Evolutionary conservation across 2,113 vertebrate genomes (phyloP).

Genomic region (Cryptomyrus ogoouensis): DNA sequence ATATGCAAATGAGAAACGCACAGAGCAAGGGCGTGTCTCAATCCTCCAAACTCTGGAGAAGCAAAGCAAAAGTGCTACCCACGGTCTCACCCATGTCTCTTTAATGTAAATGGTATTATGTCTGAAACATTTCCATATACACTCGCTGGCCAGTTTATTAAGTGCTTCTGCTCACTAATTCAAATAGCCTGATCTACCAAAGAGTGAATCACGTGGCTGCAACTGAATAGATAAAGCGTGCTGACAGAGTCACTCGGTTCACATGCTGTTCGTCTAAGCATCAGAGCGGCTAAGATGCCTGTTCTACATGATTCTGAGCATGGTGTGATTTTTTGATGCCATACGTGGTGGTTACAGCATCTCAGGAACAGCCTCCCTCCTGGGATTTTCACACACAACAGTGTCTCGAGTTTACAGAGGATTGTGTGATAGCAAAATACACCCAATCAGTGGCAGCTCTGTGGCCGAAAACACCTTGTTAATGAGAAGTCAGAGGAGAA

Average conservation of each 20-base stretch:
- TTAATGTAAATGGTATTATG: neutral
- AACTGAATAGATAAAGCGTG: neutral
- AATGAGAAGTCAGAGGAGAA: neutral
- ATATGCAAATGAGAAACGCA: neutral
- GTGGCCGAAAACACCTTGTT: neutral
- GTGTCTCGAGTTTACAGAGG: neutral
- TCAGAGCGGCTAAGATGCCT: neutral
- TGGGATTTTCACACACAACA: neutral
- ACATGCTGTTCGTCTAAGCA: neutral
- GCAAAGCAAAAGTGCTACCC: neutral
- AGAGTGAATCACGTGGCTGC: neutral
- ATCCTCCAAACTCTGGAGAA: neutral
- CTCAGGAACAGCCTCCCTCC: neutral
- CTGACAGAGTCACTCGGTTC: neutral
- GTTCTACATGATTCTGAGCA: neutral
- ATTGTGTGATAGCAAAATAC: neutral
- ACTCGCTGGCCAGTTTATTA: neutral
- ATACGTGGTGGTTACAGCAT: neutral
- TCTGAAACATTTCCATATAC: neutral
- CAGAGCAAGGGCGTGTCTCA: neutral
- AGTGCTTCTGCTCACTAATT: neutral
- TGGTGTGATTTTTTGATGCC: neutral
- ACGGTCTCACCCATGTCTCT: neutral
- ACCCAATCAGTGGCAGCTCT: neutral
- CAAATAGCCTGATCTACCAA: neutral